Percentiles rank a stretch among this genome's conserved stretches.
Conservation (phyloP, 64 coral and sea anemone genomes). For the Montipora efflorescens region DNA sequence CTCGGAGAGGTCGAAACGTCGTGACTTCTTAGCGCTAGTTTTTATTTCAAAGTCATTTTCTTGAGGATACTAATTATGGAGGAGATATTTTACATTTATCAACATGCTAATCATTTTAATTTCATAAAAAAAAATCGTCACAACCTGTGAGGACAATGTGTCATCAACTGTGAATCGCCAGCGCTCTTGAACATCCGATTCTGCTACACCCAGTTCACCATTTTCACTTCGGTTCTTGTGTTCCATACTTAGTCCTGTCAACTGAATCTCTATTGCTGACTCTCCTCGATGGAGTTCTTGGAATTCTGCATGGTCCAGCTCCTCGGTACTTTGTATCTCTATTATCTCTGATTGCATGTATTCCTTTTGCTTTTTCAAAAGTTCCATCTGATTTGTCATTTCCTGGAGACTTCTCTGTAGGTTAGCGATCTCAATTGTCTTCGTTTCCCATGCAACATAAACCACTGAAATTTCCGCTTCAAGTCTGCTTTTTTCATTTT, state of each 20-base stretch:
- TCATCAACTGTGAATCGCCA: background rate
- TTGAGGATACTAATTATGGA: too few species aligned
- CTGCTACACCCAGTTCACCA: background rate
- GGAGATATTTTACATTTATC: too few species aligned
- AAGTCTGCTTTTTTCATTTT: constrained; percentile 37
- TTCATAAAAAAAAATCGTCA: background rate
- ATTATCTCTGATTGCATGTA: constrained; percentile 60
- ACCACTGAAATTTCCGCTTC: constrained; percentile 67
- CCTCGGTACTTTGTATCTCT: constrained; percentile 37
- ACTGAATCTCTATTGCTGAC: constrained; percentile 22
- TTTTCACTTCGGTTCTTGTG: background rate
- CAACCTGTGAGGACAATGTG: background rate
- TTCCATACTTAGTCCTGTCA: background rate
- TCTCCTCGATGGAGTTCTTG: background rate
- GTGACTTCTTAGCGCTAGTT: too few species aligned
- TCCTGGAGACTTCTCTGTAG: constrained; percentile 35
- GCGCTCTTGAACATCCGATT: background rate
- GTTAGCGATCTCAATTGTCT: constrained; percentile 10
- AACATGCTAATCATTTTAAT: too few species aligned
- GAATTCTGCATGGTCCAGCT: constrained; percentile 67
- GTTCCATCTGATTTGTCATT: constrained; percentile 42
- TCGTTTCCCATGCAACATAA: constrained; percentile 65
- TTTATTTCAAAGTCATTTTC: too few species aligned
- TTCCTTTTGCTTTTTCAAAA: constrained; percentile 55
- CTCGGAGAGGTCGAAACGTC: too few species aligned